Evolutionary conservation across 2,113 vertebrate genomes (phyloP).

Genomic region (Cettia cetti): DNA sequence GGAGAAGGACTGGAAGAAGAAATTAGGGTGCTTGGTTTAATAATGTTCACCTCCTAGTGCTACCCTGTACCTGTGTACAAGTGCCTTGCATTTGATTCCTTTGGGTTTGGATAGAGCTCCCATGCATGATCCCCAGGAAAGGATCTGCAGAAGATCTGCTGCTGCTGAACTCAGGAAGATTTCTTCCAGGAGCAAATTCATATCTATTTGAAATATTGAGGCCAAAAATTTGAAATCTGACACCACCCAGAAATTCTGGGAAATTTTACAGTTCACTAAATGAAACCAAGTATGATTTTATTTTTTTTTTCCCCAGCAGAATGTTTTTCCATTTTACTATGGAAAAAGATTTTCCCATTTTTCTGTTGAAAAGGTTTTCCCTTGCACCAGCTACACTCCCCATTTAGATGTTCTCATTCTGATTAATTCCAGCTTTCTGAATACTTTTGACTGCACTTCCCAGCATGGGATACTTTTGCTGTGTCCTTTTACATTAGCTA

Average conservation of each 20-base stretch:
- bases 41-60: neutral
- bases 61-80: neutral
- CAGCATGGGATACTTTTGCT: neutral
- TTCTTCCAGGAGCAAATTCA: neutral
- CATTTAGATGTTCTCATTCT: neutral
- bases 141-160: neutral
- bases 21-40: neutral
- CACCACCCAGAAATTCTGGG: neutral
- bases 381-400: neutral
- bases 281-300: neutral
- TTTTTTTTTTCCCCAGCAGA: neutral
- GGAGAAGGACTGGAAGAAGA: neutral
- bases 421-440: neutral
- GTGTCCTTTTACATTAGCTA: neutral
- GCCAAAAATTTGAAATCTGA: neutral
- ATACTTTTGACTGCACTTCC: neutral
- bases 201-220: neutral
- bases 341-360: neutral
- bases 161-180: neutral
- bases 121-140: neutral
- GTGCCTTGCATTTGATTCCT: neutral
- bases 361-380: neutral
- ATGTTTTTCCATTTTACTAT: neutral
- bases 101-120: neutral
- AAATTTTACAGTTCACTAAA: neutral